Base-by-base conservation (phyloP, 2,797 vertebrate genomes). In the Fringilla coelebs region DNA sequence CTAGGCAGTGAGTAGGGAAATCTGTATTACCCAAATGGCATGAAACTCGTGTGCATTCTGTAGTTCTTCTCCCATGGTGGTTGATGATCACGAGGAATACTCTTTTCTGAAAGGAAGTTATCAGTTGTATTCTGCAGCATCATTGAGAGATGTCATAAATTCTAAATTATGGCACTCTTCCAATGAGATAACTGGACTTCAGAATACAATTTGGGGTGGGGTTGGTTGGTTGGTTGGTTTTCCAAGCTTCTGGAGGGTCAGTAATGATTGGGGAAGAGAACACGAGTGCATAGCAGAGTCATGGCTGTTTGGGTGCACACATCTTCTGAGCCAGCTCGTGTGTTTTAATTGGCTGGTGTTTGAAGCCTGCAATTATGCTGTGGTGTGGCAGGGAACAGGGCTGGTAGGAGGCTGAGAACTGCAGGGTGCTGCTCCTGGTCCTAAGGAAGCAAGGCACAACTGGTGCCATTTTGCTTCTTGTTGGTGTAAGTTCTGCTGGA, bases 301-400 rank as follows among this genome's bases (percentile, higher is more conserved):
- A 43, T 45, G 80, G 91, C 89, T 87, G 7, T 93, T 95, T 75
- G 73, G 79, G 61, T 92, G 82, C 78, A 41, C 84, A 10, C 76
- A 57, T 93, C 76, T 89, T 87, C 26, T 57, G 86, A 90, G 63
- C 92, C 94, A 67, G 66, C 60, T 58, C 61, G 29, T 58, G 49
- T 94, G 87, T 92, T 93, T 81, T 93, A 75, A 89, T 93, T 66
- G 93, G 73, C 71, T 92, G 52, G 58, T 81, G 93, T 54, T 79
- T 57, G 66, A 89, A 91, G 74, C 81, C 83, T 90, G 87, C 93
- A 94, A 91, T 81, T 93, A 82, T 83, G 58, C 90, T 74, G 18
- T 95, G 80, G 67, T 25, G 9, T 55, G 90, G 89, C 84, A 85
- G 85, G 57, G 68, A 68, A 5, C 14, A 72, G 38, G 52, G 74